Evolutionary conservation across 2,113 vertebrate species (phyloP).

Genomic region (Narcine bancroftii): DNA sequence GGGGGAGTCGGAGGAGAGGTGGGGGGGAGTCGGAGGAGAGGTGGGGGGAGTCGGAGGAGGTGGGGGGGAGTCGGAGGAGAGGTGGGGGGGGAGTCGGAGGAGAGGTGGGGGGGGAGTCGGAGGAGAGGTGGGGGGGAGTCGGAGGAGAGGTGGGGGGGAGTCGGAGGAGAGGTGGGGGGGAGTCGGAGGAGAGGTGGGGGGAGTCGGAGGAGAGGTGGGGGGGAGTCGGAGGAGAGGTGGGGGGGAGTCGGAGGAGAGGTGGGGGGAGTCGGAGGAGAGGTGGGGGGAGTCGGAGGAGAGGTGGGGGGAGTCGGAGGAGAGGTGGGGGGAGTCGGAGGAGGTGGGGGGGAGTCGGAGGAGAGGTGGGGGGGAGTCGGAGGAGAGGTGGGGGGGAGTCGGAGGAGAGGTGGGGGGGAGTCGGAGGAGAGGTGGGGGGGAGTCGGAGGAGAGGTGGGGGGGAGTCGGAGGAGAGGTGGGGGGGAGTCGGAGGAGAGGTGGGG

Average conservation of each 20-base stretch:
- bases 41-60: accelerated
- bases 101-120: not conserved
- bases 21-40: too few species aligned
- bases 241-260: too few species aligned
- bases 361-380: not conserved
- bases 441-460: too few species aligned
- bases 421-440: too few species aligned
- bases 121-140: not conserved
- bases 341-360: not conserved
- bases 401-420: not conserved
- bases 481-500: not conserved
- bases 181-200: not conserved
- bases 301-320: not conserved
- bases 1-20: not conserved
- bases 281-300: not conserved
- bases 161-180: not conserved
- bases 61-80: not conserved
- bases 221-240: too few species aligned
- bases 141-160: not conserved
- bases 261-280: too few species aligned
- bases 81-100: too few species aligned
- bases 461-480: too few species aligned
- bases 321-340: not conserved
- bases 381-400: too few species aligned
- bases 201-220: too few species aligned